Base-by-base conservation (phyloP, 2,888 invertebrate genomes). In the Rhimphoctona megacephalus region DNA sequence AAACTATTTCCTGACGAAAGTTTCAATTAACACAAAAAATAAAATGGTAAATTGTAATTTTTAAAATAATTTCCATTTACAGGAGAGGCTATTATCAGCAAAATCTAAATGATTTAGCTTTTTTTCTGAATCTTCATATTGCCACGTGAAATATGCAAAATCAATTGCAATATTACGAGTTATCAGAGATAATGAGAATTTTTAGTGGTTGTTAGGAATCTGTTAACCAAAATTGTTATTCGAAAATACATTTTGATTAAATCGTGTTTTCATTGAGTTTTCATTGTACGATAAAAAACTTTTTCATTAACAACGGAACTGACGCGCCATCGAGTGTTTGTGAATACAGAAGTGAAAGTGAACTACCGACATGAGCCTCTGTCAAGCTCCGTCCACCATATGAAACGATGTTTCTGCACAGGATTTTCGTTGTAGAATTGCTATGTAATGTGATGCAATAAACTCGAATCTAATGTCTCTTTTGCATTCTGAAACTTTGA, bases 331-430 rank as follows among this genome's bases (percentile, higher is more conserved):
- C 22, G 22, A 54, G 54, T 54, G 54, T 54, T 54, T 54, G 54
- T 22, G 22, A 8, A 4, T 22, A 54, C 54, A 54, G 22, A 22
- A 54, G 54, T 1, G 54, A 54, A 22, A 22, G 54, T 22, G 22
- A 22, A 54, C 22, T 22, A 54, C 54, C 54, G 54, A 22, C 11
- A 54, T 22, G 54, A 11, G 22, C 19, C 9, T 22, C 22, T 54
- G 22, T 54, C 54, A 54, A 22, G n/a, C n/a, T n/a, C 52, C n/a
- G 6, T 7, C 7, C n/a, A n/a, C 52, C 7, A n/a, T n/a, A 52
- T 52, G 52, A 52, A 52, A 52, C 52, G 52, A 54, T 54, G 54
- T 54, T 54, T 54, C 22, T 54, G 54, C 22, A 54, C 54, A 54
- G 54, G 22, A 54, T 22, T 22, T 54, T 22, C 54, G 54, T 22